A percentile compares a stretch with the other conserved stretches of the same genome.
phyloP scores from a whole-genome alignment of 2,888 invertebrate genomes.

The Rhimphoctona megacephalus region DNA sequence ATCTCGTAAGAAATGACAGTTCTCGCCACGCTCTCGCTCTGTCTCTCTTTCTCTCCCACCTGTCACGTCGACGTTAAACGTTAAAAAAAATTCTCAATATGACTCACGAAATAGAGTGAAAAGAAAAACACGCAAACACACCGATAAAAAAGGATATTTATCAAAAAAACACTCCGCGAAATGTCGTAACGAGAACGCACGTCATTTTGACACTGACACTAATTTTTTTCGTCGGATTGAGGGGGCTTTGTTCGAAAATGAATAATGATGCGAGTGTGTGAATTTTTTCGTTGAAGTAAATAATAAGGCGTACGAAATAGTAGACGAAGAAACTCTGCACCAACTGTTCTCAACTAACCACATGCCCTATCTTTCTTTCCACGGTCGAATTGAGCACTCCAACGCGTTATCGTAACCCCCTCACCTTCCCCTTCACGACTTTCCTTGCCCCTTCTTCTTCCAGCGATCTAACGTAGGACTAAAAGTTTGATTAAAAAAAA shows the following conservation, averaged over 20 bases:
- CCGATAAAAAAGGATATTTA: constrained; percentile 21
- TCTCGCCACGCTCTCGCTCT: constrained; percentile 24
- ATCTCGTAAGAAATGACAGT: constrained; percentile 57
- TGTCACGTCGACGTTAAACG: constrained; percentile 70
- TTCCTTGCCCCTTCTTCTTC: constrained; percentile 10
- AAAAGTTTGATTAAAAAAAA: constrained; percentile 31
- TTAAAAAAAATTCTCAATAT: constrained; percentile 24
- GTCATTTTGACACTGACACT: constrained; percentile 48
- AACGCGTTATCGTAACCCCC: constrained; percentile 42
- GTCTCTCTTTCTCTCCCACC: constrained; percentile 58
- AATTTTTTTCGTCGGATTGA: background rate
- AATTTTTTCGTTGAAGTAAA: constrained; percentile 38
- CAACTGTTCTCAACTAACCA: constrained; percentile 64
- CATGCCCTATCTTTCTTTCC: constrained; percentile 45
- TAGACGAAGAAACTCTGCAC: constrained; percentile 50
- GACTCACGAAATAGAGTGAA: constrained; percentile 27
- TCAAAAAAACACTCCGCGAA: constrained; percentile 45
- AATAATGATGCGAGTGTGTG: constrained; percentile 4
- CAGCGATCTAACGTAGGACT: constrained; percentile 12
- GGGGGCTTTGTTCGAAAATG: background rate
- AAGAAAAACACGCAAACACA: constrained; percentile 17
- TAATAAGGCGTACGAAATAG: constrained; percentile 32
- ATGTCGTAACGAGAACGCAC: constrained; percentile 25
- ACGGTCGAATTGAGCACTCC: constrained; percentile 45
- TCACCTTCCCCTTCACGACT: background rate